Base-by-base conservation (phyloP, 2,888 invertebrate species). In the Peribatodes rhomboidaria region DNA sequence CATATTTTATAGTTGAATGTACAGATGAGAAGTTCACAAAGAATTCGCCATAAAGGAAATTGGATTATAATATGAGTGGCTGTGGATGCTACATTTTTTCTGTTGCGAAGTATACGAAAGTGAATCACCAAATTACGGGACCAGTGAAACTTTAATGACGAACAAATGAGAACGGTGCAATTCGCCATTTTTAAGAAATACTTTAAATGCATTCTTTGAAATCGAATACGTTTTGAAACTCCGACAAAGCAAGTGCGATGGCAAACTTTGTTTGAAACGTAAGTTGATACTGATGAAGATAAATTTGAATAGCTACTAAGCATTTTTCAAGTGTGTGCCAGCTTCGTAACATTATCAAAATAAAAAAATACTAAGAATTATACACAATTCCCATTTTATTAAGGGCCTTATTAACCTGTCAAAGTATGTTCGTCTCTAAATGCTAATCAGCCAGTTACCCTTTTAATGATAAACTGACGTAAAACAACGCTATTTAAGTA, bases 21-120 rank as follows among this genome's bases (percentile, higher is more conserved):
- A 52, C 70, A 62, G 72, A 76, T 74, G 81, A 81, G 70, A 72
- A 73, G 74, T 67, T 67, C 63, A 58, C 61, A 46, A 70, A 75
- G 78, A 80, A 81, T 76, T 69, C 61, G 69, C 73, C 74, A 71
- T 73, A 73, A 75, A 77, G 80, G 73, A 82, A 80, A 82, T 80
- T 77, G 73, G 70, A 65, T 76, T 80, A 80, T 81, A 76, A 75
- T 74, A 64, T 50, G 61, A 61, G 57, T 65, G 27, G 27, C 27
- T 27, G 27, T 27, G 44, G 62, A 54, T 61, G 65, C n/a, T 60
- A 49, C 35, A 35, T 60, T 60, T 65, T 64, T 65, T 60, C 55
- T 65, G 65, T 20, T 41, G 20, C 42, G n/a, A 50, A 52, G 16
- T 27, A 35, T 27, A 47, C 37, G 7, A 58, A 54, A 39, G 52